phyloP scores from a whole-genome alignment of 2,113 vertebrate species.

The Ictalurus punctatus region DNA sequence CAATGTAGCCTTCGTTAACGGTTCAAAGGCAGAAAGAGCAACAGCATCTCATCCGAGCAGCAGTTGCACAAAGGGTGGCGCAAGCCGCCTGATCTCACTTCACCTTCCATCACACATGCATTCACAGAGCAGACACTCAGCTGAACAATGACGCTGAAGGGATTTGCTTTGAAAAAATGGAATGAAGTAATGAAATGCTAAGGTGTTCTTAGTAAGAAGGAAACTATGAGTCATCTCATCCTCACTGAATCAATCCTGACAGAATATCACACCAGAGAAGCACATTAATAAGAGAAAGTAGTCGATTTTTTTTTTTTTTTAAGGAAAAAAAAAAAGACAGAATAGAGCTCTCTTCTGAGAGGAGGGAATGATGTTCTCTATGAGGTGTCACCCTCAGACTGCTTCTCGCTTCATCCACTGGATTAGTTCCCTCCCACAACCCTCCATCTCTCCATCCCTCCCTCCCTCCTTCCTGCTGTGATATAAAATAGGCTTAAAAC shows the following conservation, averaged over 20 bases:
- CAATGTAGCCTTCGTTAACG: background rate
- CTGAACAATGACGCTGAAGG: constrained; percentile 27
- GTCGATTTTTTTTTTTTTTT: too few relatives aligned
- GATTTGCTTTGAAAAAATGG: background rate
- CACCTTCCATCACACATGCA: constrained; percentile 23
- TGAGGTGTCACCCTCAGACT: constrained; percentile 70
- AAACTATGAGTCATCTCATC: constrained; percentile 22
- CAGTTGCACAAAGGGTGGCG: constrained; percentile 4
- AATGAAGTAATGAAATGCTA: constrained; percentile 34
- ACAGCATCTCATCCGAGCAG: constrained; percentile 2
- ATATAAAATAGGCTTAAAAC: constrained; percentile 64
- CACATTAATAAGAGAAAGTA: constrained; percentile 5
- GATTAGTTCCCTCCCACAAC: constrained; percentile 44
- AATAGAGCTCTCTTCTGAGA: constrained; percentile 60
- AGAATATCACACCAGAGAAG: background rate
- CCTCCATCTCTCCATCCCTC: constrained; percentile 56
- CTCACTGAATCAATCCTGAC: background rate
- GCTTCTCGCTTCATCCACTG: constrained; percentile 61
- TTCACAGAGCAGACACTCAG: background rate
- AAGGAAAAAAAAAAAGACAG: constrained; percentile 40
- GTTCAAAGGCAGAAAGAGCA: background rate
- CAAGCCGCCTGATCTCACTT: background rate
- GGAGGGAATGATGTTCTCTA: constrained; percentile 58
- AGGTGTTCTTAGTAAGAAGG: background rate
- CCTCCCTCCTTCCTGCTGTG: constrained; percentile 71